Evolutionary conservation across 1,140 invertebrate genomes (phyloP).

Genomic region (Orchesella cincta): DNA sequence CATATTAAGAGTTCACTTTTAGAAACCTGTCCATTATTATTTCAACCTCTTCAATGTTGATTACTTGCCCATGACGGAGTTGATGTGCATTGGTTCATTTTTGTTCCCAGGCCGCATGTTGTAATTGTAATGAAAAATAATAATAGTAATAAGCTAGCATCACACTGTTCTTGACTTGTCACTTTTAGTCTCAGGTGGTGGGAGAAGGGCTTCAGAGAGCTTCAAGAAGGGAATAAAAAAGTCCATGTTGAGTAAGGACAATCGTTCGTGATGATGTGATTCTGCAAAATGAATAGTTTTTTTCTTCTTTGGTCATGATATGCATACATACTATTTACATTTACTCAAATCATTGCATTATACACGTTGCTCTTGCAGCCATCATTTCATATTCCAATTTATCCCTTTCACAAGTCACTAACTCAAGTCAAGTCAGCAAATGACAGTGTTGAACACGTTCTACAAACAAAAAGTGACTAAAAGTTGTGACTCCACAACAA

Average conservation of each 20-base stretch:
- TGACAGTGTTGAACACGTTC: too few relatives aligned
- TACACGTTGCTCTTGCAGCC: not conserved
- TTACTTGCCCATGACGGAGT: not conserved
- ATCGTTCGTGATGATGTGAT: not conserved
- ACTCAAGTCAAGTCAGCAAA: not conserved
- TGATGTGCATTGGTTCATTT: not conserved
- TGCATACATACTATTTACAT: not conserved
- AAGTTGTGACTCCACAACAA: too few relatives aligned
- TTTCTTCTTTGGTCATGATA: not conserved
- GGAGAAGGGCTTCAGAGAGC: too few relatives aligned
- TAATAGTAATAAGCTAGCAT: not conserved
- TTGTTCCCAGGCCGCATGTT: not conserved
- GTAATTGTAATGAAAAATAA: not conserved
- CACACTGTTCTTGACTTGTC: not conserved
- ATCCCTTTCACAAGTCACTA: not conserved
- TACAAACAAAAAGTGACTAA: too few relatives aligned
- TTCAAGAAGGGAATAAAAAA: not conserved
- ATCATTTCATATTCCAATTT: not conserved
- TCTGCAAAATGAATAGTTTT: not conserved
- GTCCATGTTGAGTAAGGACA: not conserved
- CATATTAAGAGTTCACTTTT: constrained; percentile 18
- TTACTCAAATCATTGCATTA: not conserved
- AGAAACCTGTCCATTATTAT: constrained; percentile 15
- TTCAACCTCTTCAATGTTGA: constrained; percentile 3
- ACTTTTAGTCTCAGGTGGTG: not conserved